A percentile compares a stretch with the other conserved stretches of the same genome.
Evolutionary conservation across 2,888 invertebrate species (phyloP).

Genomic region (Acronicta leporina): DNA sequence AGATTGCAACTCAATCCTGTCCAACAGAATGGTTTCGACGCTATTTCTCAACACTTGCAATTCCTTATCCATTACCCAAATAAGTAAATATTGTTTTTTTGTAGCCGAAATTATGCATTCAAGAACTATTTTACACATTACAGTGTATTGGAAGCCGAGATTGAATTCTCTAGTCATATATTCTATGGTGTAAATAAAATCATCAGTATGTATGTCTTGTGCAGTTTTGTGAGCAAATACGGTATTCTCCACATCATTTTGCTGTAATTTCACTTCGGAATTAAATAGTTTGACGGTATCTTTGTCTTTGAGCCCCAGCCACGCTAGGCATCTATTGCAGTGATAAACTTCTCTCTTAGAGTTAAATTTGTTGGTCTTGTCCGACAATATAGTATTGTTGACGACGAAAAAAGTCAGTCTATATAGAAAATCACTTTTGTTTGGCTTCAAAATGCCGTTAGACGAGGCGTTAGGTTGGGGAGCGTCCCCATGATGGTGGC

Average conservation of each 20-base stretch:
- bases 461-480: conserved; percentile 45
- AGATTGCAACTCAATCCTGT: conserved; percentile 77
- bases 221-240: conserved; percentile 69
- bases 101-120: conserved; percentile 80
- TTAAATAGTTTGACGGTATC: conserved; percentile 88
- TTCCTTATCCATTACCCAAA: conserved; percentile 91
- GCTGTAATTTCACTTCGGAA: conserved; percentile 85
- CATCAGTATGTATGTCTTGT: conserved; percentile 74
- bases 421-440: conserved; percentile 88
- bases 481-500: conserved; percentile 71
- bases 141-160: conserved; percentile 82
- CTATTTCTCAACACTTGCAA: conserved; percentile 83
- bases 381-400: conserved; percentile 75
- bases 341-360: conserved; percentile 81
- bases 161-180: conserved; percentile 84
- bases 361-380: conserved; percentile 83
- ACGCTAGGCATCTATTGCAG: conserved; percentile 89
- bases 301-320: conserved; percentile 87
- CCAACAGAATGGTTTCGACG: conserved; percentile 64
- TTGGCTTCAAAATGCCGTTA: conserved; percentile 78
- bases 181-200: conserved; percentile 88
- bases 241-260: conserved; percentile 62
- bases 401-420: conserved; percentile 88
- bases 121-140: conserved; percentile 88
- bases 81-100: conserved; percentile 85